Evolutionary conservation across 2,888 invertebrate genomes (phyloP).

Genomic region (Patella depressa): DNA sequence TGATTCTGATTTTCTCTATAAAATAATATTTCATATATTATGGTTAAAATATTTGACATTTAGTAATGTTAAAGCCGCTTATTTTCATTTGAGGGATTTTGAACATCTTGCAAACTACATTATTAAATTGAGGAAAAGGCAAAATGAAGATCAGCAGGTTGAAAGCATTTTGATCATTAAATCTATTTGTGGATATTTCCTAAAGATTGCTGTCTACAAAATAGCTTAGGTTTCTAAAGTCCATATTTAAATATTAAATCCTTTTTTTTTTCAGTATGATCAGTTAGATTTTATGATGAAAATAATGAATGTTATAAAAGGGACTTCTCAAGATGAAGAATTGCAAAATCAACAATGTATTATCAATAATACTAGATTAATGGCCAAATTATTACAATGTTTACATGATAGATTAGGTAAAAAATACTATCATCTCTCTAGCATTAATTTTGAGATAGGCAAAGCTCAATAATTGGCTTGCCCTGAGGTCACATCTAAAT

Average conservation of each 20-base stretch:
- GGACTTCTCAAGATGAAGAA: background rate
- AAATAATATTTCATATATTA: too few relatives aligned
- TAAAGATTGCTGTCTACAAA: background rate
- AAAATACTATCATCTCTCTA: too few relatives aligned
- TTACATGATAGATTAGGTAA: background rate
- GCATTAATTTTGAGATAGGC: too few relatives aligned
- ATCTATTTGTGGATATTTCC: background rate
- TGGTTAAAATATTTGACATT: too few relatives aligned
- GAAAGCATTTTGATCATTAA: slow-evolving; percentile 19
- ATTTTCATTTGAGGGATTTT: too few relatives aligned
- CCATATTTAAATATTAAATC: background rate
- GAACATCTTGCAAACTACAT: too few relatives aligned
- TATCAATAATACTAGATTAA: background rate
- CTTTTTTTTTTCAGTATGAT: background rate
- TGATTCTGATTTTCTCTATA: too few relatives aligned
- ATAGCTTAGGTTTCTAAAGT: background rate
- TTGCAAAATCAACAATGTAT: background rate
- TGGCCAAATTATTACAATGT: background rate
- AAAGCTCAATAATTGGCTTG: too few relatives aligned
- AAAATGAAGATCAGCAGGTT: slow-evolving; percentile 13
- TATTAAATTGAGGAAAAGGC: too few relatives aligned
- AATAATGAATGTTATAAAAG: background rate
- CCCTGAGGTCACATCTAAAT: too few relatives aligned
- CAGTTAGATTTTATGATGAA: background rate
- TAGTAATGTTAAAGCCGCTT: too few relatives aligned